These are phyloP conservation scores for Apistogramma diplotaenia DNA, from an alignment of 2,113 vertebrate species.

Conservation along the genomic window DNA sequence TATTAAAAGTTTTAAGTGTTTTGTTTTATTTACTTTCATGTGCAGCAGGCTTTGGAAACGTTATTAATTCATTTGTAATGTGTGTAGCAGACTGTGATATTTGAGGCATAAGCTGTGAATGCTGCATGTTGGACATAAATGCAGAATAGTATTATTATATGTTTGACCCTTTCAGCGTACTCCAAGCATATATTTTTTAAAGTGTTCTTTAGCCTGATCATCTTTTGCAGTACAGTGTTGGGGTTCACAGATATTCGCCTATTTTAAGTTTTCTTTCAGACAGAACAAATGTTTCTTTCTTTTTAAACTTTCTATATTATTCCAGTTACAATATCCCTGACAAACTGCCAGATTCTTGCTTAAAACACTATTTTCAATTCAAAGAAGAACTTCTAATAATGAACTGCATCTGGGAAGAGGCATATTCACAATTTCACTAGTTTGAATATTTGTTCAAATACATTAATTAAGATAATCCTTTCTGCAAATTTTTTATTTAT, in stretches of 20 bases:
- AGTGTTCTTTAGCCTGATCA: not conserved
- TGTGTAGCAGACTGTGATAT: not conserved
- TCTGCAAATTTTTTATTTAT: not conserved
- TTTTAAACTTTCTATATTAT: not conserved
- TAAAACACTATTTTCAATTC: not conserved
- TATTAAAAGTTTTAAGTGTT: not conserved
- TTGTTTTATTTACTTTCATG: not conserved
- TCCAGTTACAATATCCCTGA: not conserved
- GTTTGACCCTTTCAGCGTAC: not conserved
- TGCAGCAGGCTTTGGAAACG: not conserved
- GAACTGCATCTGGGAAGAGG: too few species aligned
- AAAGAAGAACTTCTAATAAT: not conserved
- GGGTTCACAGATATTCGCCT: not conserved
- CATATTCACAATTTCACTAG: too few species aligned
- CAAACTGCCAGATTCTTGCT: too few species aligned
- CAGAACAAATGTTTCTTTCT: not conserved
- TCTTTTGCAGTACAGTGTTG: not conserved
- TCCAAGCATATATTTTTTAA: not conserved
- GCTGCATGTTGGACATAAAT: not conserved
- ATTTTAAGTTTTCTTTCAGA: not conserved
- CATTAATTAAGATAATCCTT: too few species aligned
- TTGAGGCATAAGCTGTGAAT: conserved; percentile 5
- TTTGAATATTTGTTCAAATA: too few species aligned
- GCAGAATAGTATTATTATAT: not conserved
- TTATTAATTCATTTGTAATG: not conserved